Percentiles rank a stretch among this genome's conserved stretches.
These are phyloP conservation scores for Hyalella azteca DNA, from an alignment of 2,888 invertebrate genomes.

Conservation along the genomic window DNA sequence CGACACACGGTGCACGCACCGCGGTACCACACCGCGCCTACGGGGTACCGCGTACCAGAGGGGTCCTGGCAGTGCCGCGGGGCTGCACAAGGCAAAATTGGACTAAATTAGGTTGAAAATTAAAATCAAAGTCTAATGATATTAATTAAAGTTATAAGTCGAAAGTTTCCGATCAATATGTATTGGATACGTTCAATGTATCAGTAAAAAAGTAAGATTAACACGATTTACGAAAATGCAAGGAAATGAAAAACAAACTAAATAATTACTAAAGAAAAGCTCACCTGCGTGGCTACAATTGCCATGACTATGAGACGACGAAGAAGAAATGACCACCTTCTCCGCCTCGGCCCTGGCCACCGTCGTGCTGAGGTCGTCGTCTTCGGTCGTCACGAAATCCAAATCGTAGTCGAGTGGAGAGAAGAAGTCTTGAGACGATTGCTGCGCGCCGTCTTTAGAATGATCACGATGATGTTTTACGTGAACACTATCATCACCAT, in stretches of 20 bases:
- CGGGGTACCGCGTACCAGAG: constrained; percentile 41
- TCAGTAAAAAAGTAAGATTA: too few relatives aligned
- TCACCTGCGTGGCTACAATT: constrained; percentile 13
- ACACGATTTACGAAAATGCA: neutral
- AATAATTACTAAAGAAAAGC: neutral
- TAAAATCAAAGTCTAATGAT: too few relatives aligned
- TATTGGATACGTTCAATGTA: neutral
- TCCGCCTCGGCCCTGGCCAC: neutral
- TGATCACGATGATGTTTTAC: neutral
- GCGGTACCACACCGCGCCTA: constrained; percentile 44
- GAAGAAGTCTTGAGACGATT: neutral
- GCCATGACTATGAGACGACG: neutral
- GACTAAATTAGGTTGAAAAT: too few relatives aligned
- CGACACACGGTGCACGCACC: constrained; percentile 49
- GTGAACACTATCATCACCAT: neutral
- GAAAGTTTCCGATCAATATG: too few relatives aligned
- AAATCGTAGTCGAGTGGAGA: constrained; percentile 3
- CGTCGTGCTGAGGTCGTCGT: constrained; percentile 6
- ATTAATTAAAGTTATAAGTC: too few relatives aligned
- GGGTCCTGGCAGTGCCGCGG: constrained; percentile 24
- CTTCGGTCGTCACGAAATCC: constrained; percentile 14
- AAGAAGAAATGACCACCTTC: neutral
- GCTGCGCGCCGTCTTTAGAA: neutral
- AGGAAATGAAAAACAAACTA: neutral
- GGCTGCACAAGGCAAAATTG: neutral